These are phyloP conservation scores for Hylomyscus alleni DNA, from an alignment of 2,797 vertebrate genomes.

Conservation along the genomic window DNA sequence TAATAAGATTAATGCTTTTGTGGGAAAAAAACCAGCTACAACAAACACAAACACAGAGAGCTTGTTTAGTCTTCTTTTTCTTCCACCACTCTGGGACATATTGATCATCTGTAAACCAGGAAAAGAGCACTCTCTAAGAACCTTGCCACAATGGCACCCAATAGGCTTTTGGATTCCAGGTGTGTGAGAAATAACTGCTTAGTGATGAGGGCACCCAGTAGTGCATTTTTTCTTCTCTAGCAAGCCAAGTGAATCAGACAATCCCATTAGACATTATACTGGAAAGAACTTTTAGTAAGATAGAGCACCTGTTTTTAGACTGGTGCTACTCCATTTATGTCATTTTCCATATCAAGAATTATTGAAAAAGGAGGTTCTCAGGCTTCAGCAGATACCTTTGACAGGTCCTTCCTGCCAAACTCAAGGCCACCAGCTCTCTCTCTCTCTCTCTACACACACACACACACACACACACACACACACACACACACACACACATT, in stretches of 20 bases:
- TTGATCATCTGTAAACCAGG: background rate
- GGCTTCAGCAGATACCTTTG: background rate
- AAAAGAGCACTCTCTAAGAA: conserved; percentile 6
- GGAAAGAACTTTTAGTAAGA: background rate
- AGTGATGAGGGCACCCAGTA: background rate
- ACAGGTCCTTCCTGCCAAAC: background rate
- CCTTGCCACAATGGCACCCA: background rate
- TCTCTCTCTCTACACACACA: background rate
- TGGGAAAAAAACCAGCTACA: background rate
- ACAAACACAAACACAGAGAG: background rate
- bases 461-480: too few species aligned
- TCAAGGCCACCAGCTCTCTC: background rate
- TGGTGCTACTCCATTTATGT: background rate
- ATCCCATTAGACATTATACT: background rate
- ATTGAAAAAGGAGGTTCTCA: background rate
- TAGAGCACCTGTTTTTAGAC: background rate
- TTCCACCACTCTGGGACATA: background rate
- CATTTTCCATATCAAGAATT: background rate
- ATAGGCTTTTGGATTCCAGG: background rate
- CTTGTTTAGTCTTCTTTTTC: background rate
- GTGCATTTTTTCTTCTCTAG: background rate
- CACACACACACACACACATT: too few species aligned
- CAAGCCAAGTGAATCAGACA: background rate
- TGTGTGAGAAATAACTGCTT: background rate
- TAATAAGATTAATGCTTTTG: background rate